phyloP scores from a whole-genome alignment of 2,888 invertebrate species.

The Perithous albicinctus region DNA sequence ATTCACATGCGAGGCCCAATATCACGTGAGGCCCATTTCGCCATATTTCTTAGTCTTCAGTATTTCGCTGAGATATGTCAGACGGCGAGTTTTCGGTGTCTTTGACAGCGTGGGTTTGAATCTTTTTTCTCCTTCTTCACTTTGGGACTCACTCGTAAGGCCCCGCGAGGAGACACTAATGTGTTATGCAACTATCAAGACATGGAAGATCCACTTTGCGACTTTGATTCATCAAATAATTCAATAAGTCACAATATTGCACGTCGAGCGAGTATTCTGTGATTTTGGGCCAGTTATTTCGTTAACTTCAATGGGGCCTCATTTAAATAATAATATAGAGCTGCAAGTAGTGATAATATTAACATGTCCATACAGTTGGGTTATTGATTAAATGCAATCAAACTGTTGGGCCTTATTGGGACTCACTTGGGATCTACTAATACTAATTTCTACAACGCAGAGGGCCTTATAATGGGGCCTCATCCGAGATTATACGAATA shows the following conservation, averaged over 20 bases:
- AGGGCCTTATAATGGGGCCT: background rate
- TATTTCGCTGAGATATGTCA: background rate
- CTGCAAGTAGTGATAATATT: no score
- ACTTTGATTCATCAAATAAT: background rate
- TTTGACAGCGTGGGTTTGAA: background rate
- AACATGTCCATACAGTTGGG: no score
- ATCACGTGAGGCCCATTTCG: background rate
- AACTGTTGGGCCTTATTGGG: no score
- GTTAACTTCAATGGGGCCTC: background rate
- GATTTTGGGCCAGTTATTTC: background rate
- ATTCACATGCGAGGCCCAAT: slow-evolving; percentile 7
- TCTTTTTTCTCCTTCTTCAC: background rate
- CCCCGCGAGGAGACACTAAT: slow-evolving; percentile 1
- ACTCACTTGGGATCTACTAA: no score
- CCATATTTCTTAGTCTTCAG: background rate
- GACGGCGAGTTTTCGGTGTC: background rate
- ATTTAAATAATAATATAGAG: background rate
- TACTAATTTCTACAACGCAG: background rate
- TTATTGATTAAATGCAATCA: no score
- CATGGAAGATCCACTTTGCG: background rate
- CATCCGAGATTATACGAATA: background rate
- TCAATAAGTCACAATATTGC: background rate
- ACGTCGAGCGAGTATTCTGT: background rate
- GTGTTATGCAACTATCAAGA: background rate
- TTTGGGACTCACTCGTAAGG: background rate